Conservation (phyloP, 2,797 vertebrate genomes). For the Rhinogobio ventralis region DNA sequence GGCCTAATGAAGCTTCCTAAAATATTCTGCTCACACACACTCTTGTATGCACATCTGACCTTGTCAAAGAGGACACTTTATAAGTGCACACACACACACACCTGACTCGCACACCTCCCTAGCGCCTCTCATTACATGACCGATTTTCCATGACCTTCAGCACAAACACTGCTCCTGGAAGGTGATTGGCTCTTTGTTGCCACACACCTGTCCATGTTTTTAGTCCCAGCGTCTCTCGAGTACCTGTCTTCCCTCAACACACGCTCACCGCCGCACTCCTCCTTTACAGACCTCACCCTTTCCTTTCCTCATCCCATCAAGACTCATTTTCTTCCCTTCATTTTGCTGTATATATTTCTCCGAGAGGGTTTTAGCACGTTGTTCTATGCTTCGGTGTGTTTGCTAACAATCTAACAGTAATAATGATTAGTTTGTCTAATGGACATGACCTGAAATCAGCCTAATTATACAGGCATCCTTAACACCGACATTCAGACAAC, state of each 20-base stretch:
- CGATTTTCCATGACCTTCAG: constrained; percentile 41
- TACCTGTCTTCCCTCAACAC: background rate
- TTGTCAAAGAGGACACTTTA: constrained; percentile 25
- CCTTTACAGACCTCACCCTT: background rate
- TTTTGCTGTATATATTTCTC: background rate
- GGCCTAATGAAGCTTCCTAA: background rate
- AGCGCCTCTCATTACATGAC: constrained; percentile 25
- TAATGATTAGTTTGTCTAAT: background rate
- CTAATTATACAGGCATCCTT: background rate
- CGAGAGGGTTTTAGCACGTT: background rate
- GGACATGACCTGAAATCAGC: background rate
- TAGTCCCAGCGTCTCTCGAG: background rate
- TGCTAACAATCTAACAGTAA: background rate
- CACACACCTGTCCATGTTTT: constrained; percentile 14
- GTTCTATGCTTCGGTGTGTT: background rate
- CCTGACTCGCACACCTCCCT: constrained; percentile 35
- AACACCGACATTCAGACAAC: background rate
- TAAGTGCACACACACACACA: background rate
- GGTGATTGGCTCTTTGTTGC: constrained; percentile 20
- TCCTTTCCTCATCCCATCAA: background rate
- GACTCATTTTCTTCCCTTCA: background rate
- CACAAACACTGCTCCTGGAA: background rate
- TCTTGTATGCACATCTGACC: constrained; percentile 26
- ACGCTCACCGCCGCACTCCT: background rate
- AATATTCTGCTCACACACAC: background rate